A percentile compares a stretch with the other conserved stretches of the same genome.
Evolutionary conservation across 2,888 invertebrate species (phyloP).

Genomic region (Drosophila vallismaia): DNA sequence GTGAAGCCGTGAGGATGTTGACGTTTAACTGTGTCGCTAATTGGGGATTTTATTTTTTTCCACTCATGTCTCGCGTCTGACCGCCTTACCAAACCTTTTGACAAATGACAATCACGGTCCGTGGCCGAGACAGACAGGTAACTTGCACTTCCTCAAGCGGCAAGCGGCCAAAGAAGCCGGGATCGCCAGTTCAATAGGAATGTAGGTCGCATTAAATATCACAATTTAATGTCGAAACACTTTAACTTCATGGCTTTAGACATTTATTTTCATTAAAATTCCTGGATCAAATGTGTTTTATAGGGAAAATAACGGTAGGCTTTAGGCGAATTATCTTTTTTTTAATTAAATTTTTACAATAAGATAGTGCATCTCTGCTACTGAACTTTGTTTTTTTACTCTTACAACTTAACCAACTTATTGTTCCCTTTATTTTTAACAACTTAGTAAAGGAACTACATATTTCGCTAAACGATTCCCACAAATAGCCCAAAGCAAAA

Average conservation of each 20-base stretch:
- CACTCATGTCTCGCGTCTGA: constrained; percentile 11
- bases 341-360: background rate
- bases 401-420: background rate
- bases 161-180: constrained; percentile 39
- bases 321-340: background rate
- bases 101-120: constrained; percentile 72
- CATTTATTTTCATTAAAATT: constrained; percentile 31
- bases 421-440: background rate
- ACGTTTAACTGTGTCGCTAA: constrained; percentile 78
- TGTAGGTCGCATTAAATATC: constrained; percentile 45
- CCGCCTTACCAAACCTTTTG: constrained; percentile 47
- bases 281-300: constrained; percentile 10
- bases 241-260: constrained; percentile 14
- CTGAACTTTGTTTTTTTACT: too few species aligned
- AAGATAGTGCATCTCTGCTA: background rate
- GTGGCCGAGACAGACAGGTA: constrained; percentile 24
- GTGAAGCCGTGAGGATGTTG: constrained; percentile 77
- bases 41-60: constrained; percentile 63
- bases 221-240: constrained; percentile 35
- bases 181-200: constrained; percentile 29
- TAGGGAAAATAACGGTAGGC: constrained; percentile 5
- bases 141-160: constrained; percentile 29
- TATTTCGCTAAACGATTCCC: constrained; percentile 12
- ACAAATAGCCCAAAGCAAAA: constrained; percentile 13
- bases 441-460: background rate